Evolutionary conservation across 2,113 vertebrate genomes (phyloP), one percentile per base, ranked within the genome.

Genomic region (Melanotaenia duboulayi): DNA sequence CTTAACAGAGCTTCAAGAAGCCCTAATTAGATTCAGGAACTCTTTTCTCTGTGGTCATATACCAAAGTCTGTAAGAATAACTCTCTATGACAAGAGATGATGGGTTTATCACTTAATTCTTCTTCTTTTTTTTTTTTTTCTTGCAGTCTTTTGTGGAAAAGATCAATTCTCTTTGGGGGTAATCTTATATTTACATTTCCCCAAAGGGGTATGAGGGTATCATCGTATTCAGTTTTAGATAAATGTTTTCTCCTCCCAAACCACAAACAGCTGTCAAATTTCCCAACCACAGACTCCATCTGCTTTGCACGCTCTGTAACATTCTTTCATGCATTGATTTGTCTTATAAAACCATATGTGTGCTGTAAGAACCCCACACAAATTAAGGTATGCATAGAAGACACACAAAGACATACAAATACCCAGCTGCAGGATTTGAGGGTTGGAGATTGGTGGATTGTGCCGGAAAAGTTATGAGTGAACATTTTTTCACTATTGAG

Each of bases 261-360:
- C 60, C 25, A 51, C 76, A 82, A 64, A 63, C 82, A 87, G 85
- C 82, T 85, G 86, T 86, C 62, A 77, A 32, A 74, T 77, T 69
- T 71, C 40, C 62, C 63, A 64, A 62, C 76, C 62, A 52, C 39
- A 48, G 71, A 71, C 59, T 37, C 59, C 65, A 65, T 78, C 51
- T 66, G 69, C 60, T 40, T 35, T 48, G 40, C n/a, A 65, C 12
- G 20, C 66, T 63, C 20, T 5, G 22, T 65, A 66, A 59, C 66
- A 81, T 77, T 85, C 70, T 83, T 69, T 83, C 61, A 80, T 20
- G 51, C 81, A 64, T 65, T 39, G 55, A 74, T 84, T 69, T 77
- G 60, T 56, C 55, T 61, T 40, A 50, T 35, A 71, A 72, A 84
- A 57, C 64, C 78, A 71, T 50, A 69, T 71, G 50, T 68, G 65